phyloP scores from a whole-genome alignment of 2,888 invertebrate species.

The Aspidiotus rigidus region DNA sequence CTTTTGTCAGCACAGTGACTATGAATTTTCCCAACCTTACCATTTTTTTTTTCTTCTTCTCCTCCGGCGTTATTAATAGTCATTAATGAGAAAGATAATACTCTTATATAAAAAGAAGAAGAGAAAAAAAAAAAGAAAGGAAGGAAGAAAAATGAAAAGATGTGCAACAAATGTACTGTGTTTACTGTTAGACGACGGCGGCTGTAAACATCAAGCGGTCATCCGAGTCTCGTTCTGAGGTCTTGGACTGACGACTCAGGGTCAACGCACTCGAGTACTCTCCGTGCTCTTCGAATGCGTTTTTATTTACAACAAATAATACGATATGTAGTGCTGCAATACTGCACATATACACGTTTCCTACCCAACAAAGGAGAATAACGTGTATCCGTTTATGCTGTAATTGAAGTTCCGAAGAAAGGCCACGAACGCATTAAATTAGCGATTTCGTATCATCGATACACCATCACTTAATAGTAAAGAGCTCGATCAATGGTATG shows the following conservation, averaged over 20 bases:
- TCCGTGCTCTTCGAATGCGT: constrained; percentile 2
- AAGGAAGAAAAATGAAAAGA: background rate
- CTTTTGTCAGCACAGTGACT: no score
- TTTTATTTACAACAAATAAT: constrained; percentile 3
- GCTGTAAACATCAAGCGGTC: constrained; percentile 16
- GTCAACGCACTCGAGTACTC: background rate
- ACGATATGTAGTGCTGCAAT: background rate
- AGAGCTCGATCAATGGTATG: no score
- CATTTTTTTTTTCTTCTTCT: no score
- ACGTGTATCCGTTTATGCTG: constrained; percentile 11
- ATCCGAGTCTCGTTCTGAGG: constrained; percentile 16
- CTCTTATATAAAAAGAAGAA: no score
- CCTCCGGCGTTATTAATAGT: background rate
- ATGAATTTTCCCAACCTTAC: no score
- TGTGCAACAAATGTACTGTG: background rate
- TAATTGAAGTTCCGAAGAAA: constrained; percentile 8
- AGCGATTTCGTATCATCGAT: background rate
- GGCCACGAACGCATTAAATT: background rate
- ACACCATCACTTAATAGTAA: background rate
- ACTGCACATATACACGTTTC: constrained; percentile 3
- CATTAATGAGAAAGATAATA: background rate
- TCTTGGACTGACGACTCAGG: background rate
- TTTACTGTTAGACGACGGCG: constrained; percentile 12
- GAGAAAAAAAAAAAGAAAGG: background rate
- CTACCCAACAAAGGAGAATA: constrained; percentile 18